Base-by-base conservation (phyloP, 2,888 invertebrate genomes). In the Euphydryas editha region DNA sequence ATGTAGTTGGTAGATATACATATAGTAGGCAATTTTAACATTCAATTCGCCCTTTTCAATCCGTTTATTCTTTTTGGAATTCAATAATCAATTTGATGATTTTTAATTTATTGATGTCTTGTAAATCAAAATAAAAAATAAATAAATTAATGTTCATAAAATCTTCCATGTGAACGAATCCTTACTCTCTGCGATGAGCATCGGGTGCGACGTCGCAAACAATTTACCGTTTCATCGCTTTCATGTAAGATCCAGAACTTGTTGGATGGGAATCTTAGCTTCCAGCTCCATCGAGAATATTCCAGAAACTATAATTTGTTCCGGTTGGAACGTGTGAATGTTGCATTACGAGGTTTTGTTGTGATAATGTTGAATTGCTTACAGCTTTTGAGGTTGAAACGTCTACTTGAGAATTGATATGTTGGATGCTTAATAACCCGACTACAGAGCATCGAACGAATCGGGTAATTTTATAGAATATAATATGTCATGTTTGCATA, bases 171-270 rank as follows among this genome's bases (percentile, higher is more conserved):
- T 65, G 62, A 13, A 21, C 42, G 2, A 15, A 57, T 20, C 62
- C 24, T 68, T 57, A 67, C 47, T 59, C 11, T 51, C 15, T 59
- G 67, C 59, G 62, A 65, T 63, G 58, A 67, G 67, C 71, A 64
- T 72, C 69, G 60, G 49, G 64, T 54, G 66, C 68, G 66, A 62
- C 69, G 73, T 75, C 70, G 72, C 77, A 75, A 81, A 78, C 83
- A 83, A 79, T 78, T 78, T 80, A 71, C 76, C 74, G 75, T 74
- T 72, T 72, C 72, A 76, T 73, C 73, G 76, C 74, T 74, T 71
- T 65, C 65, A 44, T 61, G 63, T 71, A 60, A 69, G 66, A 72
- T 68, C 66, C 66, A 62, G 68, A 71, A 67, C 69, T 72, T 65
- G 65, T 66, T 61, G 58, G 67, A 64, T 65, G 67, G 67, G 62